Percentiles rank a stretch among this genome's conserved stretches.
Evolutionary conservation across 1,140 invertebrate genomes (phyloP).

Genomic region (Acyrthosiphon pisum): DNA sequence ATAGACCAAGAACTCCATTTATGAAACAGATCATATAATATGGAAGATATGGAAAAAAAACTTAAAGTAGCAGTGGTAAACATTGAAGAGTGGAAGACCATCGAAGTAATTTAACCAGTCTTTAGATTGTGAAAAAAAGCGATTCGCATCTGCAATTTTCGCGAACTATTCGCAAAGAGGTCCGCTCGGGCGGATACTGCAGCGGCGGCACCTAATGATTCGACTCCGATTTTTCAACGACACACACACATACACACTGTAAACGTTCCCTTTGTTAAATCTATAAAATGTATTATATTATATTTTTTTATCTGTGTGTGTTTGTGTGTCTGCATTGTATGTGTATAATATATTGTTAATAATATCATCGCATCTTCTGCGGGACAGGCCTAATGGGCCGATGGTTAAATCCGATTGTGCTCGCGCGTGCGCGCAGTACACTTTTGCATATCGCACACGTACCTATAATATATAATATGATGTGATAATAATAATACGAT

Average conservation of each 20-base stretch:
- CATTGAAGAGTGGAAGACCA: not conserved
- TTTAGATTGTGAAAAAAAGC: not conserved
- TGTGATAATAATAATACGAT: not conserved
- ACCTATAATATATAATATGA: not conserved
- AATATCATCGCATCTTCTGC: not conserved
- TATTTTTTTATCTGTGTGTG: not conserved
- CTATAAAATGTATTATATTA: not conserved
- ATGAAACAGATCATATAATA: too few relatives aligned
- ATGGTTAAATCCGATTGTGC: constrained; percentile 27
- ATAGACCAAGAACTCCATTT: too few relatives aligned
- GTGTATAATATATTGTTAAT: not conserved
- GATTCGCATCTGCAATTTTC: not conserved
- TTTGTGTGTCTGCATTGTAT: not conserved
- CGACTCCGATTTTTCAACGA: not conserved
- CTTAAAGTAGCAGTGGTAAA: not conserved
- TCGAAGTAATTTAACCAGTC: not conserved
- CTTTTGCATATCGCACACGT: not conserved
- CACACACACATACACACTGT: not conserved
- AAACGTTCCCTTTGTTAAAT: not conserved
- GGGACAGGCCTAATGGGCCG: constrained; percentile 22
- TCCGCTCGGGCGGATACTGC: not conserved
- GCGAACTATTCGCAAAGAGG: not conserved
- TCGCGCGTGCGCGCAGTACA: not conserved
- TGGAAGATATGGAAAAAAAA: not conserved
- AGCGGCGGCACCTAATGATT: not conserved